Evolutionary conservation across 2,113 vertebrate genomes (phyloP).

Genomic region (Festucalex cinctus): DNA sequence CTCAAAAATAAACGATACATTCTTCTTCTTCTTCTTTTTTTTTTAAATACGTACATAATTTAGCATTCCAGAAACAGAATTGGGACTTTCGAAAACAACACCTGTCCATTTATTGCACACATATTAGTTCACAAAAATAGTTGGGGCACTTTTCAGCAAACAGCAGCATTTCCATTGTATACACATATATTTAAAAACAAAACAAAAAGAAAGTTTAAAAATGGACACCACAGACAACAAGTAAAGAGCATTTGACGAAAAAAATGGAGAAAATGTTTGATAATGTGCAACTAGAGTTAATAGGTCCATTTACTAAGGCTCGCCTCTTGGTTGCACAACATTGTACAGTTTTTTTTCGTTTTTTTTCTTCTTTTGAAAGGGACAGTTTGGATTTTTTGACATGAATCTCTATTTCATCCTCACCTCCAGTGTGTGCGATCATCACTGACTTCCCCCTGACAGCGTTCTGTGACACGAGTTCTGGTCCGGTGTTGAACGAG

Average conservation of each 20-base stretch:
- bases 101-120: conserved; percentile 72
- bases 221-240: conserved; percentile 45
- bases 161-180: conserved; percentile 68
- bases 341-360: conserved; percentile 54
- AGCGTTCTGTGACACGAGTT: too few relatives aligned
- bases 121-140: conserved; percentile 67
- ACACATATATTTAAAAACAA: neutral
- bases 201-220: conserved; percentile 58
- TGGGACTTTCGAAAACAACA: conserved; percentile 52
- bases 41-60: conserved; percentile 14
- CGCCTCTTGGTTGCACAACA: conserved; percentile 57
- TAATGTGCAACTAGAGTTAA: conserved; percentile 66
- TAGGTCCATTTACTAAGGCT: conserved; percentile 70
- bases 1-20: conserved; percentile 54
- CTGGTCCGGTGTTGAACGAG: too few relatives aligned
- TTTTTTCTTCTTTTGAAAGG: neutral
- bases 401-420: too few relatives aligned
- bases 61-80: conserved; percentile 41
- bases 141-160: conserved; percentile 72
- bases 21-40: conserved; percentile 35
- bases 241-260: conserved; percentile 50
- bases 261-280: conserved; percentile 43
- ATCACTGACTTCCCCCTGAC: too few relatives aligned
- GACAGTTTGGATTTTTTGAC: too few relatives aligned
- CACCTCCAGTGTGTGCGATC: too few relatives aligned